Base-by-base conservation (phyloP, 2,888 invertebrate species). In the Proisotoma minuta region DNA sequence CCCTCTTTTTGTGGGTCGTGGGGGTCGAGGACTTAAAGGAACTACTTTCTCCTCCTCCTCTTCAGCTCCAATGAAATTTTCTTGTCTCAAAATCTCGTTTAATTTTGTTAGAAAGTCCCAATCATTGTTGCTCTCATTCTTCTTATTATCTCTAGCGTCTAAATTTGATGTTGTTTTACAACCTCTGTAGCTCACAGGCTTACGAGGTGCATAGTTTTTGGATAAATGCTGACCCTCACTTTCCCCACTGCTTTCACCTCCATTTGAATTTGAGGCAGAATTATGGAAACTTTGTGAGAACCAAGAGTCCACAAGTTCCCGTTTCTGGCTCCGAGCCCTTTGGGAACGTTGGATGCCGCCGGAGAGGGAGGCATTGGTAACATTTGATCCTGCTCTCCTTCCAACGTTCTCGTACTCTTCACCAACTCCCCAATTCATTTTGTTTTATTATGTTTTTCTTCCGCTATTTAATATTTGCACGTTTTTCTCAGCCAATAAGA, bases 81-180 rank as follows among this genome's bases (percentile, higher is more conserved):
- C 72, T 34, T 65, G 63, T 2, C 72, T 59, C 27, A 73, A 60
- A 58, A 73, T 70, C 34, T 73, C 73, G 57, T 70, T 72, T 1
- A 73, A 50, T 8, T 60, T 66, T 22, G 71, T 50, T 2, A 73
- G 59, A 62, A 73, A 73, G 57, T 73, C 73, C 73, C 73, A 73
- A 43, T 73, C 71, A 26, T 71, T 68, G 8, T 60, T 43, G 3
- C 1, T 8, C 34, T 8, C 8, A 8, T 15, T 15, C 2, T 39
- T 39, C 1, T 53, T 22, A 15, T 28, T 4, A 15, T 49, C 39
- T 10, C 8, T 34, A n/a, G 43, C 15, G 18, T 43, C 43, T n/a
- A 63, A 29, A 49, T 60, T 60, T 24, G 66, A 51, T 8, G 61
- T 59, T 3, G 69, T 67, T 60, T 62, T 63, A 48, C 63, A 40